phyloP scores from a whole-genome alignment of 2,888 invertebrate species.

The Lasioglossum lativentre region DNA sequence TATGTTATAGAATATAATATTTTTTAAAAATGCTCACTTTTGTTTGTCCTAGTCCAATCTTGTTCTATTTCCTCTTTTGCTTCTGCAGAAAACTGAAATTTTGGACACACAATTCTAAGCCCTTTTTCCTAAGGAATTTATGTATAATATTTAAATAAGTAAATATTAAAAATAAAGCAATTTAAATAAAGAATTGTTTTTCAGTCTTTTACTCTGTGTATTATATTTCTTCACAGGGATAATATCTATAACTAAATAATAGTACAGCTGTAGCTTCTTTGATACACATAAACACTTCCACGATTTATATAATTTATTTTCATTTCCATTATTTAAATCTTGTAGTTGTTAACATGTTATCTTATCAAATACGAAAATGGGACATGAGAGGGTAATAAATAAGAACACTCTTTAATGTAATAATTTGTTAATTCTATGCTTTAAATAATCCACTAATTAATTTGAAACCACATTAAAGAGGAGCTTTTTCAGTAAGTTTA shows the following conservation, averaged over 20 bases:
- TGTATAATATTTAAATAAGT: neutral
- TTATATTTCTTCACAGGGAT: neutral
- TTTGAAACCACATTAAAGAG: slow-evolving; percentile 85
- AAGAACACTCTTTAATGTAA: slow-evolving; percentile 68
- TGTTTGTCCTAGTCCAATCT: no score
- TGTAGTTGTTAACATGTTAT: neutral
- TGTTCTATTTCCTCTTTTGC: neutral
- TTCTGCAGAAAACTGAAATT: no score
- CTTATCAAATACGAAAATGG: slow-evolving; percentile 18
- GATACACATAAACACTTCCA: neutral
- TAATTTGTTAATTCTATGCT: slow-evolving; percentile 78
- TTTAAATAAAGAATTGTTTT: neutral
- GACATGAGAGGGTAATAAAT: slow-evolving; percentile 61
- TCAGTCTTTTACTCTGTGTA: no score
- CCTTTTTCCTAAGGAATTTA: no score
- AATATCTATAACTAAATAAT: neutral
- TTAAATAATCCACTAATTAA: slow-evolving; percentile 79
- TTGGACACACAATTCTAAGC: neutral
- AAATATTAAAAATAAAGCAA: neutral
- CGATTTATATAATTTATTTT: slow-evolving; percentile 3
- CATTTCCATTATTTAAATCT: neutral
- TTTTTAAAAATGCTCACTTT: no score
- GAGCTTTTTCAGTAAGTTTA: slow-evolving; percentile 93
- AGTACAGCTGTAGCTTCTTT: neutral
- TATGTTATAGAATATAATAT: no score